A percentile compares a stretch with the other conserved stretches of the same genome.
These are phyloP conservation scores for Neuroscelio doddi DNA, from an alignment of 2,888 invertebrate species.

Conservation along the genomic window DNA sequence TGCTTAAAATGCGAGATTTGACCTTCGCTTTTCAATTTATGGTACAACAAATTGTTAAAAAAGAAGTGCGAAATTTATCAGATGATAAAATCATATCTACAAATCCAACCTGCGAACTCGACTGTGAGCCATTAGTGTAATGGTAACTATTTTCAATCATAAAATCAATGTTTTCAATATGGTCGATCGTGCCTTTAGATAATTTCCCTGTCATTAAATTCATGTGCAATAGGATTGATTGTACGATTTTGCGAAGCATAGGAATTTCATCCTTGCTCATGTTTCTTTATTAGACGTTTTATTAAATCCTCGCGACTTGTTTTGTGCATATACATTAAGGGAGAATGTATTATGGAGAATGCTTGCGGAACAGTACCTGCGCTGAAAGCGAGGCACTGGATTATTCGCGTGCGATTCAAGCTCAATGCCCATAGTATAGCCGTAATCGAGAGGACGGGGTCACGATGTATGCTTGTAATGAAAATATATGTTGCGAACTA, in stretches of 20 bases:
- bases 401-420: constrained; percentile 32
- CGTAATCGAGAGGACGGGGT: constrained; percentile 17
- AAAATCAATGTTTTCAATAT: constrained; percentile 9
- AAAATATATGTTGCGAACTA: constrained; percentile 6
- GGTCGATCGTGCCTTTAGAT: not conserved
- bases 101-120: not conserved
- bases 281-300: constrained; percentile 20
- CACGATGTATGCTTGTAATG: constrained; percentile 5
- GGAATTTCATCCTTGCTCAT: not conserved
- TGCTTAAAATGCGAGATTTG: too few species aligned
- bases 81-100: constrained; percentile 10
- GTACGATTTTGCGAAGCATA: not conserved
- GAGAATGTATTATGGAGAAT: constrained; percentile 25
- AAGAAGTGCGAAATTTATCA: constrained; percentile 8
- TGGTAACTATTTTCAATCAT: constrained; percentile 11
- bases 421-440: constrained; percentile 22
- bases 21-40: too few species aligned
- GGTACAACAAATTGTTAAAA: too few species aligned
- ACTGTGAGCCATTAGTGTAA: constrained; percentile 6
- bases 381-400: constrained; percentile 19
- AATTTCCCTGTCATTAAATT: constrained; percentile 6
- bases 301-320: constrained; percentile 21
- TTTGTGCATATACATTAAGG: constrained; percentile 24
- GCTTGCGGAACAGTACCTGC: constrained; percentile 13
- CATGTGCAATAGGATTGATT: constrained; percentile 1